phyloP scores from a whole-genome alignment of 1,140 invertebrate genomes.

The Bicyclus anynana region DNA sequence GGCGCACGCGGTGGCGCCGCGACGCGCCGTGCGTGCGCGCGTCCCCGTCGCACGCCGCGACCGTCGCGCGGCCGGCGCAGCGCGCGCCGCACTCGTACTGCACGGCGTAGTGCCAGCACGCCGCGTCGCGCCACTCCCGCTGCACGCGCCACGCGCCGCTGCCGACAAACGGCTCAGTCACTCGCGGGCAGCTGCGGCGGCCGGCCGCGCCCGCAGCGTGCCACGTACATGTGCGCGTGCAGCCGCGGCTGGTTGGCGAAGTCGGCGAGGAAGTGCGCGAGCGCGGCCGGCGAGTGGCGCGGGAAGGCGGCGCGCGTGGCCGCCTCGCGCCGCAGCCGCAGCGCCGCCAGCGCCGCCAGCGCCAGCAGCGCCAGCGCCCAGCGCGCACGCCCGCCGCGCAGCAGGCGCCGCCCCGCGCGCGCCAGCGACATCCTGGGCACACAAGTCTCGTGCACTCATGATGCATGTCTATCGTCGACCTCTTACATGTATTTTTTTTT shows the following conservation, averaged over 20 bases:
- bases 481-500: no score
- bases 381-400: constrained; percentile 8
- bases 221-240: constrained; percentile 20
- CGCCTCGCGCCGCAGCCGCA: constrained; percentile 18
- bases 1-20: constrained; percentile 19
- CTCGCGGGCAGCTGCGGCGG: neutral
- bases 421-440: no score
- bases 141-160: constrained; percentile 45
- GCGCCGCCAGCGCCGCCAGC: constrained; percentile 14
- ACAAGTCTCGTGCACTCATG: no score
- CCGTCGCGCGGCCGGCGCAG: constrained; percentile 40
- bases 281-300: constrained; percentile 15
- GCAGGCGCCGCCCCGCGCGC: neutral
- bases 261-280: constrained; percentile 49
- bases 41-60: constrained; percentile 9
- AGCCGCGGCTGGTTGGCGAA: constrained; percentile 37
- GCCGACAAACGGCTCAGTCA: neutral
- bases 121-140: constrained; percentile 45
- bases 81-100: constrained; percentile 47
- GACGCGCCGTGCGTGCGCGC: constrained; percentile 5
- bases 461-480: no score
- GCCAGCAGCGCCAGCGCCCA: constrained; percentile 14
- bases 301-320: constrained; percentile 26
- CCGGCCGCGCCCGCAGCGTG: no score
- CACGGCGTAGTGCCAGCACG: constrained; percentile 48